Evolutionary conservation across 2,797 vertebrate species (phyloP), one percentile per base, ranked within the genome.

Genomic region (Sebastes matsubarae): DNA sequence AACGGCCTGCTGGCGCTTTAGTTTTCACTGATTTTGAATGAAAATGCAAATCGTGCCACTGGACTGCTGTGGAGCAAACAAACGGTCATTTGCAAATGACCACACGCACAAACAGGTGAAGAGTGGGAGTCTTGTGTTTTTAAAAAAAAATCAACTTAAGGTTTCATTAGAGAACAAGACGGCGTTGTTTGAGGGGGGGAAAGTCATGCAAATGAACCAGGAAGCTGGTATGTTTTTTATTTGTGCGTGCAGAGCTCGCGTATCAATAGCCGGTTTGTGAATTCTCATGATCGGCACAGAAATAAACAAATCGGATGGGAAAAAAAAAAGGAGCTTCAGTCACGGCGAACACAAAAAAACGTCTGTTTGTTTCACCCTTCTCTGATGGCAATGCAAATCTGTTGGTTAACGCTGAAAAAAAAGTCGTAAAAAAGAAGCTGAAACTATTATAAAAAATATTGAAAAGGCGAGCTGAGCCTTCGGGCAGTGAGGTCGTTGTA

Each of bases 181-280:
- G 2, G 66, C 5, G 75, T 81, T 94, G 86, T 94, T 82, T 16
- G 25, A 50, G 60, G 1, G n/a, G n/a, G 25, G 66, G 64, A 88
- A 77, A 80, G 38, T 80, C 88, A 96, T 96, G 95, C 92, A 96
- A 95, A 96, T 95, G 42, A 75, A 82, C 69, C 75, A 87, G 85
- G 88, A 92, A 93, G 83, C 42, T 46, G 16, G 8, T 18, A 3
- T 22, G 6, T 61, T 83, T 82, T 81, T 81, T 88, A 83, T 90
- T 87, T 82, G 75, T 86, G 68, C 46, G 10, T 57, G 67, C 67
- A 6, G 67, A 22, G 79, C 75, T 86, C 83, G 11, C 2, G 20
- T 60, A 80, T 90, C 89, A 92, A 92, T 90, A 88, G 84, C 68
- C 61, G 65, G 80, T 87, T 93, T 94, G 91, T 94, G 72, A 81